Base-by-base conservation (phyloP, 2,797 vertebrate species). In the Podarcis siculus region DNA sequence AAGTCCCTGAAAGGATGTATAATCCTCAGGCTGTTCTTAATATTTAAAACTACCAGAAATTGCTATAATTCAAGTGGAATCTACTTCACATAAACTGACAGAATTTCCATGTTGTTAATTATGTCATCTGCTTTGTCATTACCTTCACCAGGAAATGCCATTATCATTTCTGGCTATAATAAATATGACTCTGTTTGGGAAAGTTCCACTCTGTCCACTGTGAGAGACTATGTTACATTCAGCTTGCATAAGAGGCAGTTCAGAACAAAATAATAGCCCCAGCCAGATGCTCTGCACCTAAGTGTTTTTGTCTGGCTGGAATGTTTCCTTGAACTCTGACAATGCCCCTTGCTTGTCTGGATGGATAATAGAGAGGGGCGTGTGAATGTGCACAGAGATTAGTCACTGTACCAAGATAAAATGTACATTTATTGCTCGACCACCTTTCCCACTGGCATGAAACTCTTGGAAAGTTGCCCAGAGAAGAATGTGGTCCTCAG, bases 41-140 rank as follows among this genome's bases (percentile, higher is more conserved):
- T 81, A 90, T 6, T 90, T 88, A 93, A 81, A 81, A 76, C 35
- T 69, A n/a, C 3, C 71, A 82, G 10, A 79, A 39, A 82, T 8
- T 12, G n/a, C 37, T 90, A 42, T 71, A 91, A 87, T 91, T 87
- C 87, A 69, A 85, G 80, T 67, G 4, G 69, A n/a, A 86, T 89
- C 76, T 82, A 91, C 21, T 6, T 69, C 83, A 86, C 92, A 71
- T 39, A 87, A 37, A 71, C 86, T 90, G 66, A 69, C 35, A 82
- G 35, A 8, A 86, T 42, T 80, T 87, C 32, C 58, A 77, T 61
- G 17, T 13, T 83, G 69, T 85, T 81, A 89, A 9, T 81, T 76
- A 23, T 15, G 12, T 42, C 76, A 69, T 81, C 89, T 35, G 89
- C 73, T 90, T 89, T 64, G 69, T 81, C 55, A 82, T 72, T 72